Base-by-base conservation (phyloP, 1,140 invertebrate genomes). In the Amyelois transitella region DNA sequence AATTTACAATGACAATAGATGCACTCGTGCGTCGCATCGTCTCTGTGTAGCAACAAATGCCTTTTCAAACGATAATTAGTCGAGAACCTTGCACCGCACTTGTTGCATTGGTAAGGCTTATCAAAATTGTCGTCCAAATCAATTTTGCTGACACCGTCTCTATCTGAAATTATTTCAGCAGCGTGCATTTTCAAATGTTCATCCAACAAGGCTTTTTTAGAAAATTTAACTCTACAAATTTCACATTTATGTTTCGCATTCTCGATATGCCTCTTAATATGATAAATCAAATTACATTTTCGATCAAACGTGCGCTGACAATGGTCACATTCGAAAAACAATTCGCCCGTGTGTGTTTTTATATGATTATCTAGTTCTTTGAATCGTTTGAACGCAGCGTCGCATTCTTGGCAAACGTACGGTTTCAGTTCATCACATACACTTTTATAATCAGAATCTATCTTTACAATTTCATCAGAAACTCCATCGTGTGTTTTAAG, bases 251-350 rank as follows among this genome's bases (percentile, higher is more conserved):
- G n/a, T 14, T 38, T 38, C 32, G 32, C 5, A 3, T 56, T 45
- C 10, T 60, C 60, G 2, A 45, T 58, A 44, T 66, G 64, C 21
- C 43, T 56, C 14, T 24, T 45, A 28, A 52, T 44, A 43, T 88
- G 88, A 51, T 62, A 82, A 17, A 75, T 77, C n/a, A 90, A 62
- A 53, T 87, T 82, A 12, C 79, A 56, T 58, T 84, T 88, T 12
- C 82, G 82, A 0, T 77, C 84, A 58, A 91, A 91, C n/a, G 51
- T 58, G 25, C 77, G 75, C 12, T 51, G 18, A 56, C 90, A 91
- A 8, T 91, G 81, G 51, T 90, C 91, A 73, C 93, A 94, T 6
- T 90, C 89, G 58, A 91, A 93, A 0, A 14, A 38, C 1, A 14
- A 0, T 38, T 2, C 32, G n/a, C 32, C 32, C n/a, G 32, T 38